Percentiles rank a stretch among this genome's conserved stretches.
These are phyloP conservation scores for Urocyon cinereoargenteus DNA, from an alignment of 2,797 vertebrate species.

Conservation along the genomic window DNA sequence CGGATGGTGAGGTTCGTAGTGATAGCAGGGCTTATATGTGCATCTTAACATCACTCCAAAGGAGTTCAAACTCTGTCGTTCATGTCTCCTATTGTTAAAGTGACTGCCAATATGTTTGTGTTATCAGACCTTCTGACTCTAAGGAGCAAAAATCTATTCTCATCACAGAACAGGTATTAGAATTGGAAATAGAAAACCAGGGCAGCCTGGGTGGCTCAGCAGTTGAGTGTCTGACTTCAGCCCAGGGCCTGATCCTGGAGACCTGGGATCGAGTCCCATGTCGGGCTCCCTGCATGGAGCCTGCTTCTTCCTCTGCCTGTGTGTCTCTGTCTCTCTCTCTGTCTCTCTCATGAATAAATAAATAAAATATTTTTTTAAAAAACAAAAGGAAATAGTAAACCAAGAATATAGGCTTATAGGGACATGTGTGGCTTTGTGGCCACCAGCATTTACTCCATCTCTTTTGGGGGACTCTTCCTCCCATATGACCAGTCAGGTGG, in stretches of 20 bases:
- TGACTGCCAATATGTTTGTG: neutral
- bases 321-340: too few relatives aligned
- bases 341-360: too few relatives aligned
- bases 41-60: neutral
- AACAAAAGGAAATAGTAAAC: neutral
- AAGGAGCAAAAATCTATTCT: neutral
- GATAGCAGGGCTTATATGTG: neutral
- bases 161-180: neutral
- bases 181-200: neutral
- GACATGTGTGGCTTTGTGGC: neutral
- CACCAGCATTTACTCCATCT: neutral
- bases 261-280: too few relatives aligned
- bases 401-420: neutral
- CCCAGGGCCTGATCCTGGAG: too few relatives aligned
- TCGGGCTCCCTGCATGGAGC: too few relatives aligned
- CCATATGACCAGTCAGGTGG: neutral
- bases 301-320: too few relatives aligned
- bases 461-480: neutral
- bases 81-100: neutral
- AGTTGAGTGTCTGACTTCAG: too few relatives aligned
- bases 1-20: neutral
- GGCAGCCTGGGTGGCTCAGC: too few relatives aligned
- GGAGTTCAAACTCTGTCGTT: neutral
- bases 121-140: neutral
- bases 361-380: too few relatives aligned